A percentile compares a stretch with the other conserved stretches of the same genome.
Evolutionary conservation across 53 echinoderm and acorn worm species (phyloP).

Genomic region (Hippasteria phrygiana): DNA sequence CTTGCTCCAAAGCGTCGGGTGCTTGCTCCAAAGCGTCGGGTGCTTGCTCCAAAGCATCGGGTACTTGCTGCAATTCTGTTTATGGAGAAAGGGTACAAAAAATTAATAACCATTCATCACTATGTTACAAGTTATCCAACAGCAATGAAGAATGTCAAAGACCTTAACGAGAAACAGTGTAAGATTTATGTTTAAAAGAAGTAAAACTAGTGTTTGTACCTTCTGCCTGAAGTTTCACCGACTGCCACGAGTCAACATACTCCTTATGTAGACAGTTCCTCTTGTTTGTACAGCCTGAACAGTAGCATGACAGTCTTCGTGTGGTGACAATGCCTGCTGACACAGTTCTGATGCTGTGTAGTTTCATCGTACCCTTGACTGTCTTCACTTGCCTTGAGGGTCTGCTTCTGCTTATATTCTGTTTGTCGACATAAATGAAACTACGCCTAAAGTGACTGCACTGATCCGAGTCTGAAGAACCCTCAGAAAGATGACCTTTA

Average conservation of each 20-base stretch:
- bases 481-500: slow-evolving; percentile 14
- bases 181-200: neutral
- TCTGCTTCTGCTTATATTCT: slow-evolving; percentile 29
- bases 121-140: neutral
- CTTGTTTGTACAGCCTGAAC: slow-evolving; percentile 14
- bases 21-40: no score
- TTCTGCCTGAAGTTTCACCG: slow-evolving; percentile 5
- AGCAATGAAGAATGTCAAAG: neutral
- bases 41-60: no score
- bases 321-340: slow-evolving; percentile 19
- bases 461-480: neutral
- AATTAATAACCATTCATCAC: neutral
- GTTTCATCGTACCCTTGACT: slow-evolving; percentile 44
- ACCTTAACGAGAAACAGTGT: no score
- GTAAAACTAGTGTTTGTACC: neutral
- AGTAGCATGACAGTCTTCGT: slow-evolving; percentile 67
- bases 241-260: slow-evolving; percentile 7
- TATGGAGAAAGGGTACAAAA: neutral
- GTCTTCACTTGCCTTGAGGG: slow-evolving; percentile 44
- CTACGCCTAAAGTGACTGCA: slow-evolving; percentile 43
- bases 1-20: no score
- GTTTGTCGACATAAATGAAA: slow-evolving; percentile 28
- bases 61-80: no score
- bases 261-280: neutral
- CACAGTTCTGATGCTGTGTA: slow-evolving; percentile 42